A percentile compares a stretch with the other conserved stretches of the same genome.
Evolutionary conservation across 2,888 invertebrate genomes (phyloP).

Genomic region (Lissonota sp.): DNA sequence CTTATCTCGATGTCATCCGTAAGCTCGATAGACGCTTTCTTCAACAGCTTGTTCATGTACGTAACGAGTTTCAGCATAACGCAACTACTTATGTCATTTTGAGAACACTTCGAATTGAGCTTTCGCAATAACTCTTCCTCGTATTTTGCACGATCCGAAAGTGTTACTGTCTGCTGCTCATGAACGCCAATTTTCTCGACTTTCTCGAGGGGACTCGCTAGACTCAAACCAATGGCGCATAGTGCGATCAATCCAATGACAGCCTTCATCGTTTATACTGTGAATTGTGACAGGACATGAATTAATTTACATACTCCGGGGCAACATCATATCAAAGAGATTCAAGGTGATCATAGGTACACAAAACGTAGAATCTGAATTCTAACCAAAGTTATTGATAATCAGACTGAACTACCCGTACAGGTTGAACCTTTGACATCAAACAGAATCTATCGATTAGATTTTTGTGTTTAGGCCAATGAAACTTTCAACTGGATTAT

Average conservation of each 20-base stretch:
- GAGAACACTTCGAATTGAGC: conserved; percentile 91
- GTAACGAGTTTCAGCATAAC: conserved; percentile 93
- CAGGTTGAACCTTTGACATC: too few species aligned
- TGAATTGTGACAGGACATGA: conserved; percentile 3
- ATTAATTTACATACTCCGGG: conserved; percentile 2
- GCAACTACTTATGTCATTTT: conserved; percentile 92
- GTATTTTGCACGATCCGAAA: conserved; percentile 81
- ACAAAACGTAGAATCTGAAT: too few species aligned
- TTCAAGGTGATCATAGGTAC: too few species aligned
- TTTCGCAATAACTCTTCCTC: conserved; percentile 91
- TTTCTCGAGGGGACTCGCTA: conserved; percentile 80
- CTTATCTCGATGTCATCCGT: conserved; percentile 91
- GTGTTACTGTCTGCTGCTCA: conserved; percentile 79
- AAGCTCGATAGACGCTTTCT: conserved; percentile 91
- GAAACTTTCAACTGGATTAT: too few species aligned
- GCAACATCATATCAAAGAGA: not conserved
- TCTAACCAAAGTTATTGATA: too few species aligned
- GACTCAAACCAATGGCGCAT: conserved; percentile 70
- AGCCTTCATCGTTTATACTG: conserved; percentile 75
- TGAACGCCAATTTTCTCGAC: conserved; percentile 79
- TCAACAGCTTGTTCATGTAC: conserved; percentile 92
- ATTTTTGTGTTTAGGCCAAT: too few species aligned
- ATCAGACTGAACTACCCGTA: too few species aligned
- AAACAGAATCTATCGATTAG: too few species aligned
- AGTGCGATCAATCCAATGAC: conserved; percentile 71